Evolutionary conservation across 2,888 invertebrate species (phyloP), one percentile per base, ranked within the genome.

Genomic region (Synanthedon tipuliformis): DNA sequence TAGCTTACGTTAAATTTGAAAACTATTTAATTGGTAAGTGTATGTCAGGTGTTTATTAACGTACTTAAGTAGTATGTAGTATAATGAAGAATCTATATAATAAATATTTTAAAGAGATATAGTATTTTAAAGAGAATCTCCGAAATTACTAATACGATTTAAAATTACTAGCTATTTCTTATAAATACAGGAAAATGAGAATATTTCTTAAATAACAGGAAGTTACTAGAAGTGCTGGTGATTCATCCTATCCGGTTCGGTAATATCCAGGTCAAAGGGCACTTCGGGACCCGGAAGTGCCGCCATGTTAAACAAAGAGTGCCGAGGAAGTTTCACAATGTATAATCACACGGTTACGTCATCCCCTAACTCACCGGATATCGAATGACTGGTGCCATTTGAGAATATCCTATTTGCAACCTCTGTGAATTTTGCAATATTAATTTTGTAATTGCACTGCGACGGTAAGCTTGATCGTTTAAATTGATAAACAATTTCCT

Each of bases 231-330:
- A 60, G 62, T 64, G 60, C 56, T 66, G 66, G 64, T 61, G 67
- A 69, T 70, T 71, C 65, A 65, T 63, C 59, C 60, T 71, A 68
- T 75, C 73, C 75, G 71, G 71, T 60, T 65, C 56, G 55, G 56
- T 63, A 55, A 54, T 58, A 64, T 68, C 68, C 69, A 63, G 64
- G 64, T 66, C 64, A 64, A 62, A 71, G 68, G 60, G 67, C 66
- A 70, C 72, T 74, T 65, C 61, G 66, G 57, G 59, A 64, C 61
- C 68, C 73, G 75, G 74, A 73, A 70, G 68, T 60, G 64, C 56
- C 59, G 59, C 61, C 55, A 60, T 60, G 57, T 64, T 65, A 65
- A 58, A 73, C 72, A 71, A 72, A 76, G 69, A 69, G 65, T 59
- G 57, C 53, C 54, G 61, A 61, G 63, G 59, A 60, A 57, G 59